Evolutionary conservation across 2,888 invertebrate genomes (phyloP), one percentile per base, ranked within the genome.

Genomic region (Apotomis capreana): DNA sequence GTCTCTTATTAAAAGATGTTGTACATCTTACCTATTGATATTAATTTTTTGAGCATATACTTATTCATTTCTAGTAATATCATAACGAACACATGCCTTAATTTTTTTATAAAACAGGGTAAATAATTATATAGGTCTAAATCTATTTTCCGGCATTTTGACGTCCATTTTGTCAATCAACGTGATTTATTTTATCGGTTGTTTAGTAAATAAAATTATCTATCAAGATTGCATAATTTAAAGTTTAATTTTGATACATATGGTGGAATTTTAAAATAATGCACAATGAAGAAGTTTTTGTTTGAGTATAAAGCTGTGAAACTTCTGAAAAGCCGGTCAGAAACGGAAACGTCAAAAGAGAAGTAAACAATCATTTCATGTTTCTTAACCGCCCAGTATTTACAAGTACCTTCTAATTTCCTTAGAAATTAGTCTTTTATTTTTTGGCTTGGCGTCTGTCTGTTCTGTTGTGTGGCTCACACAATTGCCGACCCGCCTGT

Each of bases 241-340:
- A n/a, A n/a, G 36, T 64, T 10, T 26, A 26, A 49, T 12, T 49
- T 49, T 61, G 15, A 10, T 55, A n/a, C 5, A 52, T 54, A 44
- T 15, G 15, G 55, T 15, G 15, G 46, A 26, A 26, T 46, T 36
- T 49, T 37, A 36, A 37, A 59, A 44, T 44, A 8, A 59, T 58
- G 26, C 44, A 57, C 4, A 54, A 91, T 92, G 92, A 91, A 89
- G 83, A 93, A 91, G 83, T 93, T 93, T 83, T 75, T 93, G 78
- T 76, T 79, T 73, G 92, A 92, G 80, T 92, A 92, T 75, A 92
- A 92, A 84, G 81, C 84, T 67, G 78, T 85, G 65, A 84, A 83
- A 74, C 84, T 83, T 69, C 77, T 85, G 65, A 84, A 83, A 74
- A 84, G 83, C 81, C 83, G 82, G 74, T 87, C 89, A 15, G 84